These are phyloP conservation scores for Molanna angustata DNA, from an alignment of 2,888 invertebrate genomes.

Conservation along the genomic window DNA sequence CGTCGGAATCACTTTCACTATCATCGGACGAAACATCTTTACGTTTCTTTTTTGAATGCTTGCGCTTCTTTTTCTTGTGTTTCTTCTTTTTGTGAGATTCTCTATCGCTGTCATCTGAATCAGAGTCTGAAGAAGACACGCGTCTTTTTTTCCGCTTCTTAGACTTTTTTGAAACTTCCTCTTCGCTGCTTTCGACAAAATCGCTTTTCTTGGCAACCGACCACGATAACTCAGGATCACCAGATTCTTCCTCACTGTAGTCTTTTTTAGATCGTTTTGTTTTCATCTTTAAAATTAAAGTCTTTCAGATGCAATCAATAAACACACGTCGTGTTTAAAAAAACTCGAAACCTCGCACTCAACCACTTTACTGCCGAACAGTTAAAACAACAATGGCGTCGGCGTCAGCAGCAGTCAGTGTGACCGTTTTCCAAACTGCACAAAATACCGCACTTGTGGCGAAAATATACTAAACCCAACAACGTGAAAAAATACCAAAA, in stretches of 20 bases:
- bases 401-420: too few species aligned
- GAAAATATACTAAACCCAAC: too few species aligned
- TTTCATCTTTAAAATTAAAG: slow-evolving; percentile 21
- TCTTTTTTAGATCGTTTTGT: slow-evolving; percentile 19
- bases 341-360: too few species aligned
- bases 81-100: slow-evolving; percentile 48
- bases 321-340: too few species aligned
- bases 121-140: slow-evolving; percentile 47
- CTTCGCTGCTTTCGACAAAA: slow-evolving; percentile 11
- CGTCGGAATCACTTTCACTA: slow-evolving; percentile 37
- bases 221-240: slow-evolving; percentile 11
- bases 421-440: too few species aligned
- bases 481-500: too few species aligned
- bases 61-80: slow-evolving; percentile 55
- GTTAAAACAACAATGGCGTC: too few species aligned
- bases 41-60: slow-evolving; percentile 49
- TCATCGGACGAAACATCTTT: slow-evolving; percentile 42
- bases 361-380: too few species aligned
- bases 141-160: slow-evolving; percentile 44
- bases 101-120: slow-evolving; percentile 44
- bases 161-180: slow-evolving; percentile 17
- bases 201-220: slow-evolving; percentile 10
- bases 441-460: too few species aligned
- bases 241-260: slow-evolving; percentile 13
- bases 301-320: too few species aligned